Base-by-base conservation (phyloP, 1,140 invertebrate species). In the Hormaphis cornu region DNA sequence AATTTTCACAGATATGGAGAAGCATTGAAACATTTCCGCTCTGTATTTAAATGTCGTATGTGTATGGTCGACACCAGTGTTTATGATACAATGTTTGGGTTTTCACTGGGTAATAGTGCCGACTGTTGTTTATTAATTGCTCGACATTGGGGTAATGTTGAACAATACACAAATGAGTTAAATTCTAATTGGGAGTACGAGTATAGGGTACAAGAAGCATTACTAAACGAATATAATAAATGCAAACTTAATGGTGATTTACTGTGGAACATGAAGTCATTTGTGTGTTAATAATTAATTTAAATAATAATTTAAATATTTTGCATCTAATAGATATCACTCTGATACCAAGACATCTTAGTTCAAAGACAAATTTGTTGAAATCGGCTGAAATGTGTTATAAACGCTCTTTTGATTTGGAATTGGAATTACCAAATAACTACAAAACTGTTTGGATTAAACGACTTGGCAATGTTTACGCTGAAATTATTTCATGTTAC, bases 401-500 rank as follows among this genome's bases (percentile, higher is more conserved):
- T 76, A 79, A 87, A 63, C 80, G 81, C 72, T 88, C 87, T 3
- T 77, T 86, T n/a, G n/a, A n/a, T n/a, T n/a, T n/a, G 9, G 75
- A 75, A 1, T 69, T 81, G 2, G 78, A 80, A 71, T 77, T 77
- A 28, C 74, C 74, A 26, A 77, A 78, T 72, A 74, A 72, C n/a
- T 78, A 81, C 26, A 79, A 77, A 58, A 80, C 79, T 66, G 87
- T 85, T 74, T 78, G 93, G 6, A 74, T 84, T 10, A 80, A 86
- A 37, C 78, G 90, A 52, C 78, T 89, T n/a, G 91, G 89, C 9
- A 93, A 92, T 74, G 86, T 89, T 59, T 81, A 86, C 58, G 94
- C 94, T 76, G 91, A 94, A 77, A 77, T 93, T 1, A 90, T 89
- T 0, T 85, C 89, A 1, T 82, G 86, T 58, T 89, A 89, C 74